Evolutionary conservation across 2,797 vertebrate genomes (phyloP).

Genomic region (Peromyscus melanophrys): DNA sequence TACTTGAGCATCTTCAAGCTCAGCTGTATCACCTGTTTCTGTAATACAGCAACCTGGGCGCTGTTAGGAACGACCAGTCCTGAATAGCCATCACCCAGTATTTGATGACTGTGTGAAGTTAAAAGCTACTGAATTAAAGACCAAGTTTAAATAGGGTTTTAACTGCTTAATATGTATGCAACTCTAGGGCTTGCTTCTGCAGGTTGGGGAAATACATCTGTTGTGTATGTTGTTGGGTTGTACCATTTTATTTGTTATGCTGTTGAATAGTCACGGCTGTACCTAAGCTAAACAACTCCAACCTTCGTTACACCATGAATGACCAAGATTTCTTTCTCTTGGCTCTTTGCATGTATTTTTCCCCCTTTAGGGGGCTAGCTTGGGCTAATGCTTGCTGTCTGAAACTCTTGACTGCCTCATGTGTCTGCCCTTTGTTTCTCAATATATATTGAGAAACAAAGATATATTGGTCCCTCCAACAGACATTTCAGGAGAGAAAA

Average conservation of each 20-base stretch:
- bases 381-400: neutral
- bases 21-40: neutral
- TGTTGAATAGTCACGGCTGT: neutral
- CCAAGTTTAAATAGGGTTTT: constrained; percentile 40
- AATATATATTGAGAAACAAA: no score
- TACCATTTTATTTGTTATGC: neutral
- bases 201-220: constrained; percentile 1
- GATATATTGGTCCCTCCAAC: neutral
- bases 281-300: neutral
- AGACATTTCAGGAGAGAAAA: constrained; percentile 1
- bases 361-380: neutral
- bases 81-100: constrained; percentile 10
- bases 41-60: neutral
- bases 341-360: neutral
- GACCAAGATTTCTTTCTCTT: neutral
- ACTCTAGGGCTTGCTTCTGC: constrained; percentile 22
- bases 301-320: neutral
- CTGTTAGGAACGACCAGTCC: neutral
- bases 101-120: neutral
- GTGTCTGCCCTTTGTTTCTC: constrained; percentile 11
- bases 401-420: constrained; percentile 20
- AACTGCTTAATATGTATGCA: constrained; percentile 29
- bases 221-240: neutral
- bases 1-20: neutral
- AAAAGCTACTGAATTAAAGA: constrained; percentile 57